These are phyloP conservation scores for Eulemur albifrons DNA, from an alignment of 2,797 vertebrate species.

Conservation along the genomic window DNA sequence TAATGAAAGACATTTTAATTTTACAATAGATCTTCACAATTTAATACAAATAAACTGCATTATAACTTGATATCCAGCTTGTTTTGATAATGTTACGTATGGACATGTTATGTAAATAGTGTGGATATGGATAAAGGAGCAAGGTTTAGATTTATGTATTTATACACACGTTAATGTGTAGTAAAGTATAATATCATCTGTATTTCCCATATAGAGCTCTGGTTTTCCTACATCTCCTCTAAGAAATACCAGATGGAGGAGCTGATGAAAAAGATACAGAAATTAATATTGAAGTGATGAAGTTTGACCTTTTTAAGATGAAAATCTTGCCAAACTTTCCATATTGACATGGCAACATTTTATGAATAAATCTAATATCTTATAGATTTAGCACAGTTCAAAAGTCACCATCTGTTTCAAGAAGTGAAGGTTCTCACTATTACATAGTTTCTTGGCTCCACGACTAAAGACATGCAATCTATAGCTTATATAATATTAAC, in stretches of 20 bases:
- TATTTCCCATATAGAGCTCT: background rate
- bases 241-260: constrained; percentile 59
- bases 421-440: constrained; percentile 42
- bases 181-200: background rate
- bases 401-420: constrained; percentile 64
- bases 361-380: constrained; percentile 67
- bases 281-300: constrained; percentile 65
- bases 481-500: constrained; percentile 27
- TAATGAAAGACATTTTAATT: background rate
- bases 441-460: constrained; percentile 28
- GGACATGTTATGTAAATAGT: background rate
- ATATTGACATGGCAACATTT: constrained; percentile 49
- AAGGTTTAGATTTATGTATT: background rate
- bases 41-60: background rate
- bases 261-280: constrained; percentile 41
- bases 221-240: constrained; percentile 16
- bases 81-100: background rate
- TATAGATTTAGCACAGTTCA: constrained; percentile 71
- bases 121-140: background rate
- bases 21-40: background rate
- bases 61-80: background rate
- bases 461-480: constrained; percentile 16
- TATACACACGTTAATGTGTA: background rate
- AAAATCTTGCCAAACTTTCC: constrained; percentile 65
- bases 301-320: constrained; percentile 66